Evolutionary conservation across 1,140 invertebrate genomes (phyloP), one percentile per base, ranked within the genome.

Genomic region (Pseudomyrmex dendroicus): DNA sequence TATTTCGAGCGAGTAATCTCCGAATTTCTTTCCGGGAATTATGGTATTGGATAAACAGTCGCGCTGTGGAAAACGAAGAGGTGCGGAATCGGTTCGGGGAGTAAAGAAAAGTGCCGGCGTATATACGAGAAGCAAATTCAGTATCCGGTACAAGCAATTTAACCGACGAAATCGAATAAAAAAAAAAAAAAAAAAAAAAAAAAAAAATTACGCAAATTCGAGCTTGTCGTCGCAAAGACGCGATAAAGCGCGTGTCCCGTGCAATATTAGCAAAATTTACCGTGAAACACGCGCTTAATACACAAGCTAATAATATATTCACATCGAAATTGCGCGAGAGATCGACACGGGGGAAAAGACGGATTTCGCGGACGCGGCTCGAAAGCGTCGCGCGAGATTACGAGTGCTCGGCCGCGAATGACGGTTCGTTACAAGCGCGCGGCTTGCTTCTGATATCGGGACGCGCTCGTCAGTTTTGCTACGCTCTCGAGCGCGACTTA

Each of bases 181-280:
- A 2, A 10, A 44, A 35, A 20, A 35, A 35, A 35, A 35, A 4
- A 25, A 25, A 3, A 3, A 3, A 3, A 59, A n/a, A 35, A 44
- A 66, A 9, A 57, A 72, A 52, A 57, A 83, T 86, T 86, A 86
- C 70, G 63, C 63, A 72, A 83, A 78, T 84, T 63, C 73, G 50
- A 73, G 68, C 15, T 68, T 57, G 57, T 22, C 20, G 83, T 46
- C 44, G 44, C 15, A n/a, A 62, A 20, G 1, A 13, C 22, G 44
- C 17, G 52, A 68, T 48, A 20, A 48, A 82, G 50, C 70, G 70
- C 52, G 62, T 57, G 74, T 82, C 80, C 44, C n/a, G 50, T 17
- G 66, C 17, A 64, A 54, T 72, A 35, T 35, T 68, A 15, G 54
- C 56, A 61, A 80, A 80, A 72, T 68, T 50, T 35, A 48, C 13